phyloP scores from a whole-genome alignment of 2,797 vertebrate species.

The Naso thynnoides region DNA sequence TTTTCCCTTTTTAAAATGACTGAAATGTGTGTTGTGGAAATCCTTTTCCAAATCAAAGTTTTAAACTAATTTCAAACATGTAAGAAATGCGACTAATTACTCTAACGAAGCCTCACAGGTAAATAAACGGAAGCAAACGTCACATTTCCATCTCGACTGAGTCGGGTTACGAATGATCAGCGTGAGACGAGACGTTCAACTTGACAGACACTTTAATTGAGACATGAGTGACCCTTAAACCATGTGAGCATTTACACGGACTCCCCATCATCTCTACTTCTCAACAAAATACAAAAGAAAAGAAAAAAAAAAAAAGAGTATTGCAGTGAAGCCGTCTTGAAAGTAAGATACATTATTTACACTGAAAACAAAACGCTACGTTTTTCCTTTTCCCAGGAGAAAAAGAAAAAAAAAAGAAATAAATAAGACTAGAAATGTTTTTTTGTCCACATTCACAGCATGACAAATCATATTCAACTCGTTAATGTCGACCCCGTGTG shows the following conservation, averaged over 20 bases:
- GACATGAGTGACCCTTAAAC: conserved; percentile 80
- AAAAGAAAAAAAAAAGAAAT: conserved; percentile 74
- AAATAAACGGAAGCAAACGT: not conserved
- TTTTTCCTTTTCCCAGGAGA: conserved; percentile 54
- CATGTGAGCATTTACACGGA: conserved; percentile 80
- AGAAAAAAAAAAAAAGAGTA: conserved; percentile 65
- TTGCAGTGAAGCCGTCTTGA: conserved; percentile 80
- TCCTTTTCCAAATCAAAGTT: not conserved
- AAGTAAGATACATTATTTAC: conserved; percentile 87
- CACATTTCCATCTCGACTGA: too few species aligned
- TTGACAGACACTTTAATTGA: conserved; percentile 86
- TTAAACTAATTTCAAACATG: not conserved
- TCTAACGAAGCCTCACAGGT: not conserved
- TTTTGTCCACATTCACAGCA: conserved; percentile 84
- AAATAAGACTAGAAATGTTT: conserved; percentile 86
- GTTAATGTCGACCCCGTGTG: conserved; percentile 67
- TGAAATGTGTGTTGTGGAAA: not conserved
- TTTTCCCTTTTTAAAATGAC: too few species aligned
- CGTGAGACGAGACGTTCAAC: conserved; percentile 25
- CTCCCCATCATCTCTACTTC: conserved; percentile 74
- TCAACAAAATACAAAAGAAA: conserved; percentile 79
- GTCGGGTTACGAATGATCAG: conserved; percentile 30
- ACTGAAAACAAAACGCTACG: conserved; percentile 81
- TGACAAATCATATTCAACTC: conserved; percentile 83
- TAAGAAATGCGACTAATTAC: not conserved